Conservation (phyloP, 2,797 vertebrate genomes). For the Ctenochaetus hawaiiensis region DNA sequence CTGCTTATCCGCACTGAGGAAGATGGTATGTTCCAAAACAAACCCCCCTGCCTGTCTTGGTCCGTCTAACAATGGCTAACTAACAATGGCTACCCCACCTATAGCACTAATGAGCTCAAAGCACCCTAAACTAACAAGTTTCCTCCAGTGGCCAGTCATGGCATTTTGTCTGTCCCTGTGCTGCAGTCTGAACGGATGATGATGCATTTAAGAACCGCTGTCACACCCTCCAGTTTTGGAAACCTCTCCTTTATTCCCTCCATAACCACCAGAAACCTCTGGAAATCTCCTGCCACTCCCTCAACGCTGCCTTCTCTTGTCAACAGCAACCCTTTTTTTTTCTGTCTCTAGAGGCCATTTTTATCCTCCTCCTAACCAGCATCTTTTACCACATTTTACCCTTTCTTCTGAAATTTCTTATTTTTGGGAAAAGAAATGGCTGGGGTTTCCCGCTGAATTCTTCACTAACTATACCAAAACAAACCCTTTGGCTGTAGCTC, state of each 20-base stretch:
- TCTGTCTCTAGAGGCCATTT: conserved; percentile 36
- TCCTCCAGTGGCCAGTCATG: conserved; percentile 27
- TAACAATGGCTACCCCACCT: conserved; percentile 54
- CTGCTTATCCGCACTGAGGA: conserved; percentile 97
- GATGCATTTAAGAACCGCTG: conserved; percentile 48
- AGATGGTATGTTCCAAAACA: conserved; percentile 95
- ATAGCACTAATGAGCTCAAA: conserved; percentile 50
- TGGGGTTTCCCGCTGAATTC: conserved; percentile 42
- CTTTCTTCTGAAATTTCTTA: conserved; percentile 30
- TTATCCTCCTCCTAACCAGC: conserved; percentile 28
- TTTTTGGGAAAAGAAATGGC: conserved; percentile 27
- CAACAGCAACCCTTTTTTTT: conserved; percentile 51
- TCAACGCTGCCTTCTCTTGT: conserved; percentile 45
- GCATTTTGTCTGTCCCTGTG: conserved; percentile 32
- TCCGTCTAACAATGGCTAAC: conserved; percentile 43
- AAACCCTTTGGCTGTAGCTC: conserved; percentile 33
- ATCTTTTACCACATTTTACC: conserved; percentile 35
- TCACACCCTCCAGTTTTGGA: conserved; percentile 44
- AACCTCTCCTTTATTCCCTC: conserved; percentile 46
- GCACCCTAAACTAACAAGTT: conserved; percentile 58
- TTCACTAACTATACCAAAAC: conserved; percentile 40
- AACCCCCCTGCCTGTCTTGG: conserved; percentile 68
- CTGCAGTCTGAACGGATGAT: conserved; percentile 41
- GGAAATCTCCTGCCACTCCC: conserved; percentile 48
- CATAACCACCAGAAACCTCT: conserved; percentile 43